Evolutionary conservation across 2,888 invertebrate genomes (phyloP), one percentile per base, ranked within the genome.

Genomic region (Acanthopleura granulata): DNA sequence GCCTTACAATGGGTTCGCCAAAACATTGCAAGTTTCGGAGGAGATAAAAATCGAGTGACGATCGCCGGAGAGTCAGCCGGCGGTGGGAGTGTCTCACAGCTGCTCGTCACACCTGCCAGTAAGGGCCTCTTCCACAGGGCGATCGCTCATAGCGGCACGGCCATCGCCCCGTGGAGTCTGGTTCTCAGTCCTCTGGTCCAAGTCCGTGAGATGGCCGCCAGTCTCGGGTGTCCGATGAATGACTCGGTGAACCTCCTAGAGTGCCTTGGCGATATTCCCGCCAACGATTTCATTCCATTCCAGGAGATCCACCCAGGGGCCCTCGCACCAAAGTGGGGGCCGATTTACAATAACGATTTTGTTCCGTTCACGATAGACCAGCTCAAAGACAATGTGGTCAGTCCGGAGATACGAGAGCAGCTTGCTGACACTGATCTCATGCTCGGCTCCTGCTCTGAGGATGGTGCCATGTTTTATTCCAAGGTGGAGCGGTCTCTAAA

Each of bases 81-180:
- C 4, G 71, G 49, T 3, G 27, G 71, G 6, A 71, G 71, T 40
- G 71, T 71, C 9, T n/a, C 49, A 15, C 71, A 49, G 49, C 18
- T 49, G 12, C 22, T 27, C 16, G 27, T 66, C 16, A 27, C 27
- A 3, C 25, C 69, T 12, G 25, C 16, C 27, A 25, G 69, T 14
- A n/a, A 66, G 27, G 69, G 69, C 9, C 25, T 66, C 16, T 71
- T 71, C 49, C 49, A 40, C n/a, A 71, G 71, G 16, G 71, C n/a
- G 18, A 71, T 71, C 50, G 50, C 50, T 40, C 71, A 71, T 1
- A 71, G 71, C 14, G 71, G 71, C 15, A 66, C 22, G 3, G 25
- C 66, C 25, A 22, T 27, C 22, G 66, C 66, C 6, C 16, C 16
- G 16, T 66, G 66, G 66, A 27, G 22, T 16, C 16, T 3, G 18